phyloP scores from a whole-genome alignment of 2,888 invertebrate genomes.

The Agrochola litura region DNA sequence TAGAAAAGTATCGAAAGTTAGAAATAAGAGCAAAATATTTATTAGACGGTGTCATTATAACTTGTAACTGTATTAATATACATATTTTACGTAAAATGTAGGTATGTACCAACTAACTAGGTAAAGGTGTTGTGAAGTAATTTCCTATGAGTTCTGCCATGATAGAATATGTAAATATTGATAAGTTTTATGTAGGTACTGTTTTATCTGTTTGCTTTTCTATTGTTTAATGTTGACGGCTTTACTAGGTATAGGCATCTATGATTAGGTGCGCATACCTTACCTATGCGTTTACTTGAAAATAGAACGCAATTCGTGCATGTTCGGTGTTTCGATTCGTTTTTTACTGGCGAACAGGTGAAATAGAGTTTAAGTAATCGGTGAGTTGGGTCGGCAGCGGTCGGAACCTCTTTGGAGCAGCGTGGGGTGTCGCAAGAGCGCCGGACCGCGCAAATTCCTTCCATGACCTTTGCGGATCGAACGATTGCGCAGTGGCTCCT shows the following conservation, averaged over 20 bases:
- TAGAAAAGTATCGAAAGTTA: constrained; percentile 1
- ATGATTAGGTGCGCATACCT: constrained; percentile 22
- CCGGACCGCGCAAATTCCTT: constrained; percentile 90
- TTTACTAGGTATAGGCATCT: constrained; percentile 27
- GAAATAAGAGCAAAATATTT: constrained; percentile 21
- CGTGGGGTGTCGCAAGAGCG: constrained; percentile 83
- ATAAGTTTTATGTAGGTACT: constrained; percentile 74
- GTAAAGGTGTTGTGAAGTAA: constrained; percentile 57
- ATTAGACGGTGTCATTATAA: neutral
- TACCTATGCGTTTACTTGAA: constrained; percentile 22
- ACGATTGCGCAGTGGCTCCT: constrained; percentile 88
- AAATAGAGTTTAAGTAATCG: constrained; percentile 65
- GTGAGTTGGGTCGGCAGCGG: constrained; percentile 67
- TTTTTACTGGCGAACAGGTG: constrained; percentile 65
- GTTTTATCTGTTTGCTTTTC: constrained; percentile 78
- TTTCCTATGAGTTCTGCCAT: constrained; percentile 65
- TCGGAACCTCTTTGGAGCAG: constrained; percentile 82
- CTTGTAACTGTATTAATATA: constrained; percentile 10
- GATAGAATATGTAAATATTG: constrained; percentile 76
- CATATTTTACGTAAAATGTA: constrained; percentile 12
- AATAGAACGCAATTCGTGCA: constrained; percentile 43
- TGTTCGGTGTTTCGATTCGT: constrained; percentile 22
- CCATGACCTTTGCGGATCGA: constrained; percentile 90
- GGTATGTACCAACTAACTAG: constrained; percentile 16
- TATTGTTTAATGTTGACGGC: constrained; percentile 69